These are phyloP conservation scores for cattle (Bos taurus) DNA, from an alignment of 2,113 vertebrate genomes.

Conservation along the genomic window DNA sequence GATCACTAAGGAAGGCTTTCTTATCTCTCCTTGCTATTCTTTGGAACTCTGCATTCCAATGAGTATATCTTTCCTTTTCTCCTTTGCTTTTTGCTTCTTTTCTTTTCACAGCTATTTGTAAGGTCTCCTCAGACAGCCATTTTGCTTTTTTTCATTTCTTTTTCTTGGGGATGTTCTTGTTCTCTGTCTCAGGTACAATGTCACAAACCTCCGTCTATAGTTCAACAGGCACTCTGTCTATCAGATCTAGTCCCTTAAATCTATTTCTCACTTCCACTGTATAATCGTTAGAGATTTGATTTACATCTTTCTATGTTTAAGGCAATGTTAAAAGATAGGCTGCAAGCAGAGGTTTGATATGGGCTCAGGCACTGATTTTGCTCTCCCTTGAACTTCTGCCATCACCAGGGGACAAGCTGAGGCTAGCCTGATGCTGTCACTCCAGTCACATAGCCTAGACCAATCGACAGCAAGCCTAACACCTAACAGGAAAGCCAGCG, in stretches of 20 bases:
- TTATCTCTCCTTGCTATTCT: neutral
- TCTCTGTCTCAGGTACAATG: neutral
- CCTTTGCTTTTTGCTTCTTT: neutral
- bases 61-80: neutral
- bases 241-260: neutral
- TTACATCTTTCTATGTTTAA: neutral
- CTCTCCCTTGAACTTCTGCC: neutral
- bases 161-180: neutral
- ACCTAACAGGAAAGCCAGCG: neutral
- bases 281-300: neutral
- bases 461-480: neutral
- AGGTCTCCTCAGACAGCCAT: neutral
- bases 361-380: neutral
- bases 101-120: neutral
- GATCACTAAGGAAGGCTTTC: neutral
- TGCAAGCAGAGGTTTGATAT: neutral
- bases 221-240: neutral
- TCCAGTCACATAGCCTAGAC: neutral
- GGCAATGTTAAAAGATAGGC: neutral
- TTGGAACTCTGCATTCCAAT: neutral
- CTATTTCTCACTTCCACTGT: neutral
- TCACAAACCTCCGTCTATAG: neutral
- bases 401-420: rapidly evolving
- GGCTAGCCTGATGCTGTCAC: neutral
- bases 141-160: neutral